Conservation (phyloP, 2,113 vertebrate species). For the Heterotilapia buettikoferi region DNA sequence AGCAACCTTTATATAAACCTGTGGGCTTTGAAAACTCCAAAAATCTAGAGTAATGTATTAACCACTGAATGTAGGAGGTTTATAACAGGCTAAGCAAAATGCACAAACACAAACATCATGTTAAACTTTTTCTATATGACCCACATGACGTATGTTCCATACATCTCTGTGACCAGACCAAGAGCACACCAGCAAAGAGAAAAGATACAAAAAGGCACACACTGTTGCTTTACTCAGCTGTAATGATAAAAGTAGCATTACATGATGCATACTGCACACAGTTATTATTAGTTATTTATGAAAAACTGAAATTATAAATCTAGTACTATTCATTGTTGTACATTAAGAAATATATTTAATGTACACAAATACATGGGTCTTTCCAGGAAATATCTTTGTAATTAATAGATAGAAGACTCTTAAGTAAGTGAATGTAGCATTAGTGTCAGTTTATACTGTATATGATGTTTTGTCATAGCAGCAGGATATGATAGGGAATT, state of each 20-base stretch:
- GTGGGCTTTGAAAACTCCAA: background rate
- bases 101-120: background rate
- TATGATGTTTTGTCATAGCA: background rate
- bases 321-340: background rate
- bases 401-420: background rate
- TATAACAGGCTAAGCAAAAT: background rate
- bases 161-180: background rate
- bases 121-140: background rate
- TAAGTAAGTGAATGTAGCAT: background rate
- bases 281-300: background rate
- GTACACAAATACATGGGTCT: background rate
- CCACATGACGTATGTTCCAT: background rate
- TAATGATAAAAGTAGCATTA: background rate
- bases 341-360: background rate
- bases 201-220: background rate
- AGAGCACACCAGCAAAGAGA: background rate
- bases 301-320: background rate
- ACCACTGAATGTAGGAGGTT: background rate
- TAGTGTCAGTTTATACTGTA: background rate
- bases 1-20: background rate
- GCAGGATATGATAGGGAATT: background rate
- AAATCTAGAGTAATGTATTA: background rate
- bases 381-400: background rate
- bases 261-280: background rate
- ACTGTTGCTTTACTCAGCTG: too few relatives aligned